Evolutionary conservation across 2,113 vertebrate genomes (phyloP), one percentile per base, ranked within the genome.

Genomic region (Procapra przewalskii): DNA sequence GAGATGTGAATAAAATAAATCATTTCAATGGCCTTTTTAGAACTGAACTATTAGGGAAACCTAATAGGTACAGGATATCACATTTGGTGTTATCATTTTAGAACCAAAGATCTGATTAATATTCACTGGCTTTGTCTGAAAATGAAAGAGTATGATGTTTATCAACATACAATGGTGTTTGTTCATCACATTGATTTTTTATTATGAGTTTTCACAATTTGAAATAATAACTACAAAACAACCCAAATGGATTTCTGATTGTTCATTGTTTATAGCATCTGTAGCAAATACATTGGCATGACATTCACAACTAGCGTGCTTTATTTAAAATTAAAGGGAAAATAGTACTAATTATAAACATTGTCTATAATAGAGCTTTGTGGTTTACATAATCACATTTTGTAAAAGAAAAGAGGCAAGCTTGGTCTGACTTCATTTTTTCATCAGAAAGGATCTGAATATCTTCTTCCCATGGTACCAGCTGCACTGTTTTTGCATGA

Each of bases 341-440:
- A 98, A 97, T 94, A 97, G 98, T 97, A 88, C 33, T 96, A 99
- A 99, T 99, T 98, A 98, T 98, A 99, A 99, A 98, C 98, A 98
- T 98, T 98, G 98, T 98, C 96, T 98, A 88, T 98, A 99, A 99
- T 97, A 91, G 92, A 96, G 98, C 98, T 99, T 99, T 98, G 98
- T 98, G 97, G 97, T 98, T 98, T 98, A 97, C 97, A 98, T 98
- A 99, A 99, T 99, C 99, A 98, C 96, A 98, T 98, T 99, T 98
- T 98, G 95, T 98, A 97, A 98, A 98, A 98, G 97, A 98, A 98
- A 98, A 86, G 91, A 98, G 97, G 94, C 95, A 96, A 98, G 97
- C 98, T 96, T 98, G 93, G 86, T 98, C 93, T 98, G 98, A 98
- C 98, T 99, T 99, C 94, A 98, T 98, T 98, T 99, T 99, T 98